phyloP scores from a whole-genome alignment of 2,888 invertebrate genomes.

The Nomada ruficornis region DNA sequence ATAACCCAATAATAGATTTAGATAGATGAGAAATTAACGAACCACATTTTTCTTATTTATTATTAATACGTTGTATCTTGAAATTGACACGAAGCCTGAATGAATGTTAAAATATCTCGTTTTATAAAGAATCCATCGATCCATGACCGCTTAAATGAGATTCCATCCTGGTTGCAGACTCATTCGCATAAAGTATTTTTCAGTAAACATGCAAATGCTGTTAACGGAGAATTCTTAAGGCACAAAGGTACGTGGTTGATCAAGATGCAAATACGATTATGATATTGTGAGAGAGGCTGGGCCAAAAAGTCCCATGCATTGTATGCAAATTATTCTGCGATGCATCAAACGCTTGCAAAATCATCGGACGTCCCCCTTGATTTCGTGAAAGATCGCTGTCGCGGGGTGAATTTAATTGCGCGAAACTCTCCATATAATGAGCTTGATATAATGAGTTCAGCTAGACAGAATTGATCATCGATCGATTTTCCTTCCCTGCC shows the following conservation, averaged over 20 bases:
- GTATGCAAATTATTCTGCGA: constrained; percentile 43
- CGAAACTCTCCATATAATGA: constrained; percentile 28
- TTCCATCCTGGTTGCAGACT: constrained; percentile 1
- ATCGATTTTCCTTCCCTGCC: constrained; percentile 20
- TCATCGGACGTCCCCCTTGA: not conserved
- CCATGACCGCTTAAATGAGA: not conserved
- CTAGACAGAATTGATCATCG: constrained; percentile 34
- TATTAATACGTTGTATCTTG: no score
- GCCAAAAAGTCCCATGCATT: constrained; percentile 27
- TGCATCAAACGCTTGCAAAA: constrained; percentile 16
- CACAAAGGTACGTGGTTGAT: constrained; percentile 41
- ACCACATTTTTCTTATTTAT: no score
- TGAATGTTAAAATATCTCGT: not conserved
- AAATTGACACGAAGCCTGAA: not conserved
- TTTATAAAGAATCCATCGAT: not conserved
- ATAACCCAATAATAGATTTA: no score
- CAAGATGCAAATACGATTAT: constrained; percentile 54
- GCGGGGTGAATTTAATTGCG: not conserved
- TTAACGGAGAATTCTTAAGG: constrained; percentile 51
- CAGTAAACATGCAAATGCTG: constrained; percentile 63
- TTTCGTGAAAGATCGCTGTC: not conserved
- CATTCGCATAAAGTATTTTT: constrained; percentile 33
- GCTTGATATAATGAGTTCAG: constrained; percentile 30
- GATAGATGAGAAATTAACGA: no score
- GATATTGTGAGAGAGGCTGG: not conserved